Conservation (phyloP, 1,140 invertebrate genomes). For the Stenopsyche tienmushanensis region DNA sequence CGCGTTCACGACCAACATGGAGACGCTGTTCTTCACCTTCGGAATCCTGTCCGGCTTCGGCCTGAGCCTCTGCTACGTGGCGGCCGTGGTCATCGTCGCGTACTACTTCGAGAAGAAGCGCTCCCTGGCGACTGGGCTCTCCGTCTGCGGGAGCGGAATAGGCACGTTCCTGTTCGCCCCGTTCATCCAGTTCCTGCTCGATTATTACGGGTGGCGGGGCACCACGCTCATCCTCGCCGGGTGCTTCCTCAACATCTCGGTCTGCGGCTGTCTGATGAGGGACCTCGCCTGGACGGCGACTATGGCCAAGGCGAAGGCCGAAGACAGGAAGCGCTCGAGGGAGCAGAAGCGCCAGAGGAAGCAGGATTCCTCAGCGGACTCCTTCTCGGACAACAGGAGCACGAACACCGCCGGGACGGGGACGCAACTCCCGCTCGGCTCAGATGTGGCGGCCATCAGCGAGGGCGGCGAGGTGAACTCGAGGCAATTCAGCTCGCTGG, state of each 20-base stretch:
- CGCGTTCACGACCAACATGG: conserved; percentile 74
- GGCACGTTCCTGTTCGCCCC: conserved; percentile 92
- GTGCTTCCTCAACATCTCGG: conserved; percentile 81
- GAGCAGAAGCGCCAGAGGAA: conserved; percentile 62
- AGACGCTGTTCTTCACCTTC: conserved; percentile 80
- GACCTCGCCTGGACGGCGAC: conserved; percentile 76
- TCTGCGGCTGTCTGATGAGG: conserved; percentile 83
- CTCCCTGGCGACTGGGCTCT: conserved; percentile 89
- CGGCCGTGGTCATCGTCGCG: conserved; percentile 90
- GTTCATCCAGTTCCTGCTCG: conserved; percentile 72
- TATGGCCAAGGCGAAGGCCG: conserved; percentile 62
- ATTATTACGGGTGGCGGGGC: conserved; percentile 83
- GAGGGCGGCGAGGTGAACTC: conserved; percentile 46
- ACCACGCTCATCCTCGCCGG: conserved; percentile 80
- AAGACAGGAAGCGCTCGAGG: conserved; percentile 61
- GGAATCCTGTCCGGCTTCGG: conserved; percentile 85
- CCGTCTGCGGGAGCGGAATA: conserved; percentile 87
- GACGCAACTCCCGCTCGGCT: conserved; percentile 42
- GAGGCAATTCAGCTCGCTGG: conserved; percentile 73
- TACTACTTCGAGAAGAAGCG: conserved; percentile 94
- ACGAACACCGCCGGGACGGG: conserved; percentile 61
- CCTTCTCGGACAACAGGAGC: conserved; percentile 68
- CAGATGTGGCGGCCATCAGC: conserved; percentile 48
- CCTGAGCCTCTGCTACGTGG: conserved; percentile 83
- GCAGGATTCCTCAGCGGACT: conserved; percentile 63